Evolutionary conservation across 2,888 invertebrate species (phyloP).

Genomic region (Drosophila prolongata): DNA sequence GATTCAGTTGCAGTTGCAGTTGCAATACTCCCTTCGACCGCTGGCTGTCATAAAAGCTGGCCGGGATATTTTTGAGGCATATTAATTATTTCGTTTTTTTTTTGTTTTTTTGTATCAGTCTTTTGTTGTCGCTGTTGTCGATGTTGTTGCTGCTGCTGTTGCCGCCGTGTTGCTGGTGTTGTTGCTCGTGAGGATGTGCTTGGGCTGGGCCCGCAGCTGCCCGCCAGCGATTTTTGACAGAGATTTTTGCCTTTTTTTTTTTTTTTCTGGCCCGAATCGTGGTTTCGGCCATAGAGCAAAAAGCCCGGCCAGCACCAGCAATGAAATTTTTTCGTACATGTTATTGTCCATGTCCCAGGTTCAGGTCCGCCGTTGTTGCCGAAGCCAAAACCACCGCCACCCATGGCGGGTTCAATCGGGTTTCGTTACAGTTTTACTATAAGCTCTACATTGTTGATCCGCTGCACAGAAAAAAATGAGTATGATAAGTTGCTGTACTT

Average conservation of each 20-base stretch:
- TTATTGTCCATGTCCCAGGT: conserved; percentile 73
- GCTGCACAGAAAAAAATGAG: conserved; percentile 5
- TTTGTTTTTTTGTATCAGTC: conserved; percentile 43
- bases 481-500: background rate
- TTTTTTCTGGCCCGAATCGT: conserved; percentile 55
- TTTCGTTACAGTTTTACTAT: conserved; percentile 77
- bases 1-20: conserved; percentile 41
- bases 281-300: conserved; percentile 58
- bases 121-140: conserved; percentile 67
- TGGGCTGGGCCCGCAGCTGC: conserved; percentile 67
- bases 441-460: conserved; percentile 58
- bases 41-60: conserved; percentile 79
- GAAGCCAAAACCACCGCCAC: conserved; percentile 64
- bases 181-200: conserved; percentile 69
- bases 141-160: conserved; percentile 57
- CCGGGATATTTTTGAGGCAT: conserved; percentile 75
- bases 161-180: conserved; percentile 52
- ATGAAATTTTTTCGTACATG: conserved; percentile 77
- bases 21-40: conserved; percentile 43
- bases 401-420: conserved; percentile 79
- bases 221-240: conserved; percentile 76
- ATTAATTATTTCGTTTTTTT: conserved; percentile 79
- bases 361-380: conserved; percentile 49
- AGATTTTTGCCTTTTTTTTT: conserved; percentile 51
- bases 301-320: conserved; percentile 73